Evolutionary conservation across 2,113 vertebrate species (phyloP), one percentile per base, ranked within the genome.

Genomic region (Chloropsis cyanopogon): DNA sequence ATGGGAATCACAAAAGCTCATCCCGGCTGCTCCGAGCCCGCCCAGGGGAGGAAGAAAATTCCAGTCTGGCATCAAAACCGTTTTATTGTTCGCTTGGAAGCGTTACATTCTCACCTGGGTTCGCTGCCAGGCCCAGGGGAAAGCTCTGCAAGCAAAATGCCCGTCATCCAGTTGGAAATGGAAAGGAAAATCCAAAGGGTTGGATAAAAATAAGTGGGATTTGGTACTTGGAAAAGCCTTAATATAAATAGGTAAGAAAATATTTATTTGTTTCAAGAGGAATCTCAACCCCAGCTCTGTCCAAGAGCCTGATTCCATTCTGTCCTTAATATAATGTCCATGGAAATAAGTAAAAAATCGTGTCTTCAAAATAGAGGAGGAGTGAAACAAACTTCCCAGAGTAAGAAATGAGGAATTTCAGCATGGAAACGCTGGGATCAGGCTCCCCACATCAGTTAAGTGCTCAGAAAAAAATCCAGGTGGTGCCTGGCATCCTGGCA

Each of bases 221-320:
- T 85, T 69, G 2, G 3, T 26, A 39, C 25, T 20, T 2, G 0
- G 19, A 64, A 61, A 95, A 95, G 39, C 64, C 28, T 22, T 33
- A 8, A 69, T 53, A 92, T 70, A 95, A 78, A 94, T n/a, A 93
- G 92, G 82, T 92, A 96, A 88, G 97, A 95, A 96, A 77, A 96
- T 93, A 97, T 92, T 96, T 94, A 46, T 89, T 89, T 90, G n/a
- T 73, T 82, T 63, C 37, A 90, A 80, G 82, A 91, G 49, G 84
- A 91, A 91, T 96, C 84, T 96, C 66, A 93, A 94, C 21, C 84
- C 52, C 85, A 83, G 96, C 94, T 96, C 92, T 79, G 79, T 61
- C 86, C 59, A 85, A 83, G 86, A 82, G 79, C 84, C 66, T 4
- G 7, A 28, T 39, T 64, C 17, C 1, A 0, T 56, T 83, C 35